Evolutionary conservation across 2,888 invertebrate species (phyloP).

Genomic region (Apodemia zela): DNA sequence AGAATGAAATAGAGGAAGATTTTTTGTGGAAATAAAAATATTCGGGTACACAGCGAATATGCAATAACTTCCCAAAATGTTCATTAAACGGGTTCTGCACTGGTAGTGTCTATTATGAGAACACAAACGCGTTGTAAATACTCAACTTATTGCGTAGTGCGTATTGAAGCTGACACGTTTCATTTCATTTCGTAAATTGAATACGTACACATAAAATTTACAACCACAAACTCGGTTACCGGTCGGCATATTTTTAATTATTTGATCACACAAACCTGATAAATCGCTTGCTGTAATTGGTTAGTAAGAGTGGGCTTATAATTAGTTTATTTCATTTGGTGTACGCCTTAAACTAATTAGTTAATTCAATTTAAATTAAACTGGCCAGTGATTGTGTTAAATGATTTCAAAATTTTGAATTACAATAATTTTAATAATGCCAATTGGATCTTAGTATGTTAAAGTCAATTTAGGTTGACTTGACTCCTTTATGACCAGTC

Average conservation of each 20-base stretch:
- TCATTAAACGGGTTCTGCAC: neutral
- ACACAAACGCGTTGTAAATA: conserved; percentile 39
- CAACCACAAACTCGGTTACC: conserved; percentile 46
- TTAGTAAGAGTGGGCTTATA: conserved; percentile 45
- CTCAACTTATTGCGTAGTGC: conserved; percentile 31
- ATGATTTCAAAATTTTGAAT: conserved; percentile 35
- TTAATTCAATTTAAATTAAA: conserved; percentile 56
- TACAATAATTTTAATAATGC: no score
- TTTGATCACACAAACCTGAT: conserved; percentile 73
- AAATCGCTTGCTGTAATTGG: conserved; percentile 66
- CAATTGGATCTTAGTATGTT: no score
- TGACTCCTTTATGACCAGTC: no score
- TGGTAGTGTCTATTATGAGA: conserved; percentile 18
- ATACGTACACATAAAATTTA: conserved; percentile 58
- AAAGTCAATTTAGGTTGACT: no score
- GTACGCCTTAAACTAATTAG: conserved; percentile 55
- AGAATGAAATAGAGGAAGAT: no score
- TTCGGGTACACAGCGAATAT: neutral
- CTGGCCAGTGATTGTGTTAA: conserved; percentile 42
- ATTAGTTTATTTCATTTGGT: conserved; percentile 64
- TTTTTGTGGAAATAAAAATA: no score
- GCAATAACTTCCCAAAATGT: neutral
- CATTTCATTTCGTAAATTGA: conserved; percentile 64
- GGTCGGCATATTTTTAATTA: conserved; percentile 68
- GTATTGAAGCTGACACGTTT: conserved; percentile 41